phyloP scores from a whole-genome alignment of 2,888 invertebrate species.

The Drosophila nigricruria region DNA sequence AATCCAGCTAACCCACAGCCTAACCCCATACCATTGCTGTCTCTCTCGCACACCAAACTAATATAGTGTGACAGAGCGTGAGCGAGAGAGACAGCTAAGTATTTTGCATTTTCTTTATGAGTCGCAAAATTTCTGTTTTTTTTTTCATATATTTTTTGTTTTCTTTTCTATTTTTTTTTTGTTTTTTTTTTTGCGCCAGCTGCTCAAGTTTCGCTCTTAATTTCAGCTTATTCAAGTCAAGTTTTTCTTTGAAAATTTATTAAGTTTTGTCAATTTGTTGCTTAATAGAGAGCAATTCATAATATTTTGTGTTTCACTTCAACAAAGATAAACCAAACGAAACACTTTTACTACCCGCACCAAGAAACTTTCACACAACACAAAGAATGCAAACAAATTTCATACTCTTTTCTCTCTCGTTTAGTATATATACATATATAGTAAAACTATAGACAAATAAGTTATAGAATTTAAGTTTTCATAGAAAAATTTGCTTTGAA shows the following conservation, averaged over 20 bases:
- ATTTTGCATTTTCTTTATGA: slow-evolving; percentile 20
- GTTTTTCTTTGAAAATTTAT: slow-evolving; percentile 10
- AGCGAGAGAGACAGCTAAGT: slow-evolving; percentile 25
- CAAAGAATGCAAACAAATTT: slow-evolving; percentile 48
- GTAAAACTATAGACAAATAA: slow-evolving; percentile 16
- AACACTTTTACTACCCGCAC: slow-evolving; percentile 52
- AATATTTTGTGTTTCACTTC: slow-evolving; percentile 45
- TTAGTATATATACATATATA: not conserved
- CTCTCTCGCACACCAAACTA: slow-evolving; percentile 21
- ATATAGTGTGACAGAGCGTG: not conserved
- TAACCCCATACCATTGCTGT: slow-evolving; percentile 12
- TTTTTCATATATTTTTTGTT: slow-evolving; percentile 17
- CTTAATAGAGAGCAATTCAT: slow-evolving; percentile 43
- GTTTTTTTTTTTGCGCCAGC: slow-evolving; percentile 27
- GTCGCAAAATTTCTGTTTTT: slow-evolving; percentile 37
- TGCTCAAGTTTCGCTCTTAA: slow-evolving; percentile 28
- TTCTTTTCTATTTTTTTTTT: slow-evolving; percentile 15
- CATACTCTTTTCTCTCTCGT: slow-evolving; percentile 6
- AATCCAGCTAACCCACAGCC: slow-evolving; percentile 3
- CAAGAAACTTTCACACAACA: slow-evolving; percentile 42
- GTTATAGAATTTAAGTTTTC: slow-evolving; percentile 7
- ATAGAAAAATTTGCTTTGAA: slow-evolving; percentile 48
- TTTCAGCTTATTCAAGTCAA: slow-evolving; percentile 11
- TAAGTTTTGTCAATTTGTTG: slow-evolving; percentile 21
- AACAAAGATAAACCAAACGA: slow-evolving; percentile 58